Base-by-base conservation (phyloP, 2,797 vertebrate genomes). In the Gouania willdenowi region DNA sequence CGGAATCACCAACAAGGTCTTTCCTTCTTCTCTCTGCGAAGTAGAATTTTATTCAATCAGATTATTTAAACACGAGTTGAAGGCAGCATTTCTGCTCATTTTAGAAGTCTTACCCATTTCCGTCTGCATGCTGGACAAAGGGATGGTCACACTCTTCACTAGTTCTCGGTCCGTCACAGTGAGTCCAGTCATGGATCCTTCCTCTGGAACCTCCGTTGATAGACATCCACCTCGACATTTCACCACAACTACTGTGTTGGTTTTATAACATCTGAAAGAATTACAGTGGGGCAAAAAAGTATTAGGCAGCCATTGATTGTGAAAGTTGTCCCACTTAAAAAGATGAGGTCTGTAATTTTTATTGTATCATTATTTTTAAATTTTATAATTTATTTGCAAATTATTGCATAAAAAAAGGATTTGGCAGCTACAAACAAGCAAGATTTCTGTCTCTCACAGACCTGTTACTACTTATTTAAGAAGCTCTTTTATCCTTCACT, bases 81-180 rank as follows among this genome's bases (percentile, higher is more conserved):
- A 2, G 8, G 6, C 3, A 10, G 16, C 38, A 23, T 20, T 6
- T 20, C 6, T 1, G 4, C 6, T 19, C 19, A 20, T 5, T 19
- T 19, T 3, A n/a, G n/a, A n/a, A n/a, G n/a, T n/a, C n/a, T 18
- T 56, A 79, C 79, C 77, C 59, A 31, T 65, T 39, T 62, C 60
- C 3, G 14, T 31, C 26, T 66, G 38, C 41, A 85, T 11, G 29
- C 33, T 13, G 1, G 56, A 66, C 0, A 64, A 50, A 11, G 77
- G 37, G 31, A 85, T 32, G 40, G 22, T 75, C 39, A 67, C 79
- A 1, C 58, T 66, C 41, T 34, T 66, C 35, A 82, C 84, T 0
- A 29, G 57, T 57, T 86, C 85, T 33, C 51, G 63, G 71, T 87
- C 81, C 0, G 59, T 73, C 51, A 84, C 37, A 1, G 58, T 75